Evolutionary conservation across 2,113 vertebrate genomes (phyloP).

Genomic region (Panthera leo): DNA sequence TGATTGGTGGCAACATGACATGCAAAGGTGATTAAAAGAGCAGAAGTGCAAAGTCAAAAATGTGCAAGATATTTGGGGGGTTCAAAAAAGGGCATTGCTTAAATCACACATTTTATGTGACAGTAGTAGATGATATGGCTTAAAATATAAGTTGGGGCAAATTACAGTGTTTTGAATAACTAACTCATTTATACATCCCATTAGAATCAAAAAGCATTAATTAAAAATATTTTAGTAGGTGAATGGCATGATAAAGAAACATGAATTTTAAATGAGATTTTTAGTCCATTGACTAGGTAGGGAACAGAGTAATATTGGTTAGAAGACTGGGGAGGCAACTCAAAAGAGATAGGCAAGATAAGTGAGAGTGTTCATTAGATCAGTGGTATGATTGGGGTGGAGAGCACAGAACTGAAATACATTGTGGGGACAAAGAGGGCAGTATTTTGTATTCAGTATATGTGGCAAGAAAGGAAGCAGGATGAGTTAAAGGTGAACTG

Average conservation of each 20-base stretch:
- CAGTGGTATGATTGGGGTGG: fast-evolving
- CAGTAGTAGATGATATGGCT: neutral
- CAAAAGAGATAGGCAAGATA: neutral
- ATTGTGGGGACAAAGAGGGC: neutral
- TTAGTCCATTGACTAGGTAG: fast-evolving
- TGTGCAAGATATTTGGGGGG: neutral
- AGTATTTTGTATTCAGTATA: neutral
- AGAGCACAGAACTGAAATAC: neutral
- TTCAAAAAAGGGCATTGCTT: neutral
- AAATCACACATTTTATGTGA: neutral
- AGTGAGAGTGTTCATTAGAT: neutral
- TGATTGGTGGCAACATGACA: neutral
- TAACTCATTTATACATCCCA: neutral
- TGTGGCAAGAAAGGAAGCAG: neutral
- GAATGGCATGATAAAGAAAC: neutral
- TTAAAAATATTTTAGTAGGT: neutral
- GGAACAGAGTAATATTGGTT: neutral
- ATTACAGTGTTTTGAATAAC: neutral
- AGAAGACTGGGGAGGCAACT: neutral
- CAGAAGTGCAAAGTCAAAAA: neutral
- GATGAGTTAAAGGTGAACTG: neutral
- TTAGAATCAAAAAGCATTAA: neutral
- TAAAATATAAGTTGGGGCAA: neutral
- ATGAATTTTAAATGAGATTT: neutral
- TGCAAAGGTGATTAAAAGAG: neutral